Base-by-base conservation (phyloP, 2,888 invertebrate genomes). In the Hypselothyrea guttata region DNA sequence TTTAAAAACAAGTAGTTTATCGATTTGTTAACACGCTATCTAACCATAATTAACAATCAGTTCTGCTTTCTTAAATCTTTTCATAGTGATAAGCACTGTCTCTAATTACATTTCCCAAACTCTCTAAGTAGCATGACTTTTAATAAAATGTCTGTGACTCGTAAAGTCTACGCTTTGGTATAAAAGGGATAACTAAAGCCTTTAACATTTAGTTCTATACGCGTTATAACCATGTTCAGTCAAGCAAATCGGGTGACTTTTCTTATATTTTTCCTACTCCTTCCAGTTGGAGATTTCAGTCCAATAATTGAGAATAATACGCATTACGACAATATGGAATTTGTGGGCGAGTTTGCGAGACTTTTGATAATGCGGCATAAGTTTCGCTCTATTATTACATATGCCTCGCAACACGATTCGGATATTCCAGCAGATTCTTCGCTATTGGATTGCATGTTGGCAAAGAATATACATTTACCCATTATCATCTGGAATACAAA, bases 401-500 rank as follows among this genome's bases (percentile, higher is more conserved):
- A 35, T 12, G 48, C 54, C 1, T 5, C 18, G 0, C 38, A 57
- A 15, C 37, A 41, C 0, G 13, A 55, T 22, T 4, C 35, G 2
- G 18, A 40, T 7, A 3, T 18, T 7, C 34, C 42, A 0, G 9
- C 45, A 0, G 7, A 1, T 3, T 35, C 27, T 1, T n/a, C 11
- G 2, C 7, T 58, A 7, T 12, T 72, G 12, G 68, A 68, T 12
- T 41, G 41, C 5, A 15, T 15, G 0, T 15, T 71, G 0, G 16
- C 8, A 4, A 35, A 59, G 31, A 46, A 68, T 15, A 15, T 72
- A 4, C 13, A 46, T 0, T 5, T 55, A 8, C 71, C 71, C 2
- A 57, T 72, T 13, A 54, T 71, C 0, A 31, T 52, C 5, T 68
- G 64, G 57, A 52, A 57, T 1, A 28, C 52, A 1, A 9, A 41